phyloP scores from a whole-genome alignment of 1,140 invertebrate genomes.

The Drosophila nannoptera region DNA sequence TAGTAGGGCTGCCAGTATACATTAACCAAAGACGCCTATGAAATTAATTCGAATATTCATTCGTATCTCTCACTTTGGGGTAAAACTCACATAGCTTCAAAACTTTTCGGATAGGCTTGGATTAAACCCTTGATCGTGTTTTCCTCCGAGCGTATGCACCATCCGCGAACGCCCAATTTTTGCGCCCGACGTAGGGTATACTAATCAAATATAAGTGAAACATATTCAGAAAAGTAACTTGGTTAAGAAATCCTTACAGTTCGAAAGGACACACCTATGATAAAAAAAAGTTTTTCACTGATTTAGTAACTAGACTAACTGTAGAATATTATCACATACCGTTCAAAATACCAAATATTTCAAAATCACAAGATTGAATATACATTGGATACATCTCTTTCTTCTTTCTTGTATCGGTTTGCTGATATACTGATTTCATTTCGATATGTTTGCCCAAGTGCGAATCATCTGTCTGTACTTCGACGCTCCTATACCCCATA shows the following conservation, averaged over 20 bases:
- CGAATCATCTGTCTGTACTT: conserved; percentile 24
- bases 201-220: conserved; percentile 19
- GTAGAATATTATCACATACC: conserved; percentile 28
- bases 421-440: not conserved
- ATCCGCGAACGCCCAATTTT: conserved; percentile 52
- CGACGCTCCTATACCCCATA: conserved; percentile 6
- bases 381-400: not conserved
- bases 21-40: conserved; percentile 59
- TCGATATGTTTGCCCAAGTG: not conserved
- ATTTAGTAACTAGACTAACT: not conserved
- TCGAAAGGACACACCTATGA: conserved; percentile 61
- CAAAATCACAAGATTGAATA: conserved; percentile 52
- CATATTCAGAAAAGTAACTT: not conserved
- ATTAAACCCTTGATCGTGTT: conserved; percentile 53
- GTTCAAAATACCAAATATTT: conserved; percentile 67
- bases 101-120: conserved; percentile 32
- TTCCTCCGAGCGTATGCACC: conserved; percentile 42
- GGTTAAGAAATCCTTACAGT: conserved; percentile 37
- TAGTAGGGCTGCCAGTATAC: conserved; percentile 62
- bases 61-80: not conserved
- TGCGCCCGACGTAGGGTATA: conserved; percentile 61
- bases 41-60: not conserved
- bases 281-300: not conserved
- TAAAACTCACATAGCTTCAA: conserved; percentile 55
- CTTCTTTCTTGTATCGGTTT: not conserved